A percentile compares a stretch with the other conserved stretches of the same genome.
phyloP scores from a whole-genome alignment of 2,888 invertebrate genomes.

The Crepidodera aurea region DNA sequence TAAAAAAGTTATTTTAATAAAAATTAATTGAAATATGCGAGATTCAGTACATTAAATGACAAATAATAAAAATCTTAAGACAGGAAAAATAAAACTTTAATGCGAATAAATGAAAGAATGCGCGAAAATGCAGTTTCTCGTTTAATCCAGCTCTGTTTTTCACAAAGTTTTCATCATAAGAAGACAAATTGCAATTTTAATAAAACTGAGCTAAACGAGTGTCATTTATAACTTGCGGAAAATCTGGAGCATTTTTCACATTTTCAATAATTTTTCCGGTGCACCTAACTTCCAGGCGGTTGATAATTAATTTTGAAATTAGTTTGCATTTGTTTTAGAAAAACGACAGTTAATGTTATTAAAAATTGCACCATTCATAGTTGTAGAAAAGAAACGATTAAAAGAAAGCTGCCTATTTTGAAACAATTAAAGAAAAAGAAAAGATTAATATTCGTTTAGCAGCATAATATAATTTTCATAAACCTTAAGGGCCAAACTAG shows the following conservation, averaged over 20 bases:
- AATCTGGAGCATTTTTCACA: conserved; percentile 27
- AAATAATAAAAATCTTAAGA: too few species aligned
- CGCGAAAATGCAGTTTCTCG: neutral
- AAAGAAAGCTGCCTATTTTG: too few species aligned
- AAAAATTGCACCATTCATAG: too few species aligned
- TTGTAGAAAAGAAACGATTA: too few species aligned
- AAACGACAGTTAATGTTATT: neutral
- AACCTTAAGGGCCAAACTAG: too few species aligned
- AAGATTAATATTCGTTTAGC: too few species aligned
- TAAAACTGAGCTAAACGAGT: conserved; percentile 22
- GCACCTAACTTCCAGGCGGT: neutral
- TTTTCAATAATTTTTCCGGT: conserved; percentile 23
- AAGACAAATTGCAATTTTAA: conserved; percentile 25
- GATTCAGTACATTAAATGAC: too few species aligned
- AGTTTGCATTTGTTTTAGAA: neutral
- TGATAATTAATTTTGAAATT: conserved; percentile 18
- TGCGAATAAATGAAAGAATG: neutral
- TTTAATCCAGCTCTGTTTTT: conserved; percentile 4
- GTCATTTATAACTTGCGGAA: conserved; percentile 23
- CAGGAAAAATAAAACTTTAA: neutral
- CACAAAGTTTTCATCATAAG: conserved; percentile 8
- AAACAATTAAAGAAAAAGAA: too few species aligned
- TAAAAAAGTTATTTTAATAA: too few species aligned
- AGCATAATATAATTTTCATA: too few species aligned
- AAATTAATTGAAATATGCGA: too few species aligned